phyloP scores from a whole-genome alignment of 2,888 invertebrate genomes.

The Proisotoma minuta region DNA sequence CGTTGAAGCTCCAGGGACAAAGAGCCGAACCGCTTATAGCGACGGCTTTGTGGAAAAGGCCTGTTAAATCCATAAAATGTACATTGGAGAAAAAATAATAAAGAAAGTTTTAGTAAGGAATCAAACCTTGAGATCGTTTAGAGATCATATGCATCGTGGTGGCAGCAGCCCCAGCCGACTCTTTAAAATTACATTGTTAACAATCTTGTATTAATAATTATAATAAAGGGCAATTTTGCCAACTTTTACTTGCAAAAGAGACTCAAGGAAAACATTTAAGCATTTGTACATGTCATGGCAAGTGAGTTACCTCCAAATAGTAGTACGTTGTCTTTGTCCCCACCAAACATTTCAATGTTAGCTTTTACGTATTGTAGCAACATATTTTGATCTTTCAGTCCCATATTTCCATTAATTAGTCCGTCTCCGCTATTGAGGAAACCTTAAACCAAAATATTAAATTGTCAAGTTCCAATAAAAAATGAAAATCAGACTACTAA shows the following conservation, averaged over 20 bases:
- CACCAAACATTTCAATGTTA: slow-evolving; percentile 16
- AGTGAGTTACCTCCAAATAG: slow-evolving; percentile 13
- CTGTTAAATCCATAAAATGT: too few species aligned
- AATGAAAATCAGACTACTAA: background rate
- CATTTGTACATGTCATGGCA: background rate
- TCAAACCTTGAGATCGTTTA: slow-evolving; percentile 18
- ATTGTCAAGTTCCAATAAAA: background rate
- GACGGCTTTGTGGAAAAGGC: slow-evolving; percentile 1
- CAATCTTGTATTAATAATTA: background rate
- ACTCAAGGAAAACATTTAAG: too few species aligned
- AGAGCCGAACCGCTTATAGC: background rate
- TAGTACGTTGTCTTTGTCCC: slow-evolving; percentile 7
- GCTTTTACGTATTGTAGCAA: slow-evolving; percentile 17
- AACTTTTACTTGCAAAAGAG: background rate
- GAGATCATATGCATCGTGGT: slow-evolving; percentile 25
- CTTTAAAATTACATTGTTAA: background rate
- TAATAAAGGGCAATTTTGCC: background rate
- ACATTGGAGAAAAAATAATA: background rate
- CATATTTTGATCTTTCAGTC: slow-evolving; percentile 32
- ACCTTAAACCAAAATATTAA: slow-evolving; percentile 12
- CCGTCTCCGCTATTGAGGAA: slow-evolving; percentile 33
- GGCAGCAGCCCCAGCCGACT: slow-evolving; percentile 15
- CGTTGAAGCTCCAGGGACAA: background rate
- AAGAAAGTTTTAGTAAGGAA: background rate
- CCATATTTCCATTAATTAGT: slow-evolving; percentile 30